Conservation (phyloP, 2,113 vertebrate species). For the Perognathus longimembris region DNA sequence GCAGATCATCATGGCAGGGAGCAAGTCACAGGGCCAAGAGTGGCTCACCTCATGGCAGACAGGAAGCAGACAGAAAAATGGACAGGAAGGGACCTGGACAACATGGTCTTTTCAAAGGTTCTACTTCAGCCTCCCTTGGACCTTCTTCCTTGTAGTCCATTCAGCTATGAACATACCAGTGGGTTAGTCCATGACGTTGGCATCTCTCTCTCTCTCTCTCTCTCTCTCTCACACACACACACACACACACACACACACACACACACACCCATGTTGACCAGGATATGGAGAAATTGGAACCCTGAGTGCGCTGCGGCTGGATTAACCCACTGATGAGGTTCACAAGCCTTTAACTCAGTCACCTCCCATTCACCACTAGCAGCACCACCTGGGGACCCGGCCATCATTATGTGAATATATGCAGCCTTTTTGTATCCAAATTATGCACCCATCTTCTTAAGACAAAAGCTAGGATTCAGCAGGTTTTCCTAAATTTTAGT, state of each 20-base stretch:
- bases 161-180: background rate
- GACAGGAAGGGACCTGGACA: background rate
- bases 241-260: too few species aligned
- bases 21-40: too few species aligned
- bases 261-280: too few species aligned
- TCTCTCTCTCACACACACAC: too few species aligned
- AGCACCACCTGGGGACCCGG: too few species aligned
- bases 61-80: background rate
- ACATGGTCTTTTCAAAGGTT: background rate
- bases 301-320: too few species aligned
- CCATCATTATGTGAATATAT: background rate
- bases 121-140: background rate
- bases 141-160: background rate
- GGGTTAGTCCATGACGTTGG: background rate
- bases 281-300: too few species aligned
- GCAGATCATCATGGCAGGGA: background rate
- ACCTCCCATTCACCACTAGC: background rate
- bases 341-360: background rate
- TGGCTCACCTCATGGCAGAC: background rate
- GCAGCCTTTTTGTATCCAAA: background rate
- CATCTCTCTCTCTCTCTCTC: too few species aligned
- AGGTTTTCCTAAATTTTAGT: conserved; percentile 27
- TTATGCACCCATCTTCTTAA: background rate
- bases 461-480: background rate
- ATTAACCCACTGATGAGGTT: background rate